Base-by-base conservation (phyloP, 2,113 vertebrate genomes). In the Ammodramus savannarum region DNA sequence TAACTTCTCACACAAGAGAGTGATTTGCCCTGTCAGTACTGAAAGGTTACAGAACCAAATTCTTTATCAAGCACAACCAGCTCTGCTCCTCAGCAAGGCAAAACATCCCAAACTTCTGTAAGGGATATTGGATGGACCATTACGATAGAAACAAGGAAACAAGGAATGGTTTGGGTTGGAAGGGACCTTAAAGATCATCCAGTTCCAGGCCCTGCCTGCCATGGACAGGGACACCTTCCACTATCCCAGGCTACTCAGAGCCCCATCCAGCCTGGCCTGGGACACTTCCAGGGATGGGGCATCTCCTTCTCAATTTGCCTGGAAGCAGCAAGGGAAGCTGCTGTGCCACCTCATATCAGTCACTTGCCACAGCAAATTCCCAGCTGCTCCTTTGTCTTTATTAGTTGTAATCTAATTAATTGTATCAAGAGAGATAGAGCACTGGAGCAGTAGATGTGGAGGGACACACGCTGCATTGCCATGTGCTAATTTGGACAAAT, bases 31-130 rank as follows among this genome's bases (percentile, higher is more conserved):
- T 63, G 1, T 3, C 7, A 11, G 29, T 39, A 36, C 26, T n/a
- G 48, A 36, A 58, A 43, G 9, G 4, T 48, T 69, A 59, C 29
- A 59, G 59, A 80, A 71, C 2, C 48, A 73, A 54, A 89, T 7
- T 29, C 29, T 90, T 57, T 2, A 36, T 32, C 26, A 73, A 62
- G 55, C 39, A 43, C 11, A 84, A 51, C 19, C 54, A 22, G 14
- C 27, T 27, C 13, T 13, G 72, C 29, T 23, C 15, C 62, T 86
- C 26, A 82, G 31, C 49, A 26, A 65, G 7, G 46, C 11, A 31
- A 72, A 66, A 73, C 2, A 0, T 1, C 5, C 7, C 21, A 31
- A 63, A 59, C 2, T 34, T 16, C 27, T 27, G 1, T 19, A 55
- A 44, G 13, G 16, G 13, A 36, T 1, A 0, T 57, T 51, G 57